Percentiles rank a stretch among this genome's conserved stretches.
phyloP scores from a whole-genome alignment of 2,888 invertebrate genomes.

The Drosophila rubida region DNA sequence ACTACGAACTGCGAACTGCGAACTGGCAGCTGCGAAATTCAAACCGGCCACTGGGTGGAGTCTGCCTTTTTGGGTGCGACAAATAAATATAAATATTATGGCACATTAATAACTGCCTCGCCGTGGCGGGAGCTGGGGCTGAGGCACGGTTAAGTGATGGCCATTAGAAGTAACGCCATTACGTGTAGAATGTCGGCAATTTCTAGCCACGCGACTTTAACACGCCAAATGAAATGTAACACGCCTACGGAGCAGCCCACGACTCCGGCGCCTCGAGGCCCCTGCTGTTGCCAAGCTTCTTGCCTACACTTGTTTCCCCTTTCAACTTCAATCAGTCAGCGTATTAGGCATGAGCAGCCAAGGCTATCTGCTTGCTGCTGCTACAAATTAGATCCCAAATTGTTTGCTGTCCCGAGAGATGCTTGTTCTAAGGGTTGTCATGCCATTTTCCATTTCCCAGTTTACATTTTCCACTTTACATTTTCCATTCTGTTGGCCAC shows the following conservation, averaged over 20 bases:
- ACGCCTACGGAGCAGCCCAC: constrained; percentile 38
- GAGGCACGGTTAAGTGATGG: constrained; percentile 30
- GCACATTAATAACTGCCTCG: constrained; percentile 62
- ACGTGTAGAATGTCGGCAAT: constrained; percentile 57
- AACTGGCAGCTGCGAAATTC: neutral
- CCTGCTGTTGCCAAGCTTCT: neutral
- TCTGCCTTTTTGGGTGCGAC: constrained; percentile 7
- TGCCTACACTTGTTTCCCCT: neutral
- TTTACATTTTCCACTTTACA: constrained; percentile 13
- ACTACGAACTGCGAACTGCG: constrained; percentile 7
- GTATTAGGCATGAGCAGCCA: constrained; percentile 12
- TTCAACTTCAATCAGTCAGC: constrained; percentile 40
- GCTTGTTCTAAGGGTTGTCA: constrained; percentile 17
- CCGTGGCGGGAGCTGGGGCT: neutral
- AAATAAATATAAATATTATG: constrained; percentile 57
- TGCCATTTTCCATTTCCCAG: constrained; percentile 5
- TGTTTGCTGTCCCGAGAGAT: constrained; percentile 18
- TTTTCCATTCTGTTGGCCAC: constrained; percentile 24
- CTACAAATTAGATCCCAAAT: constrained; percentile 55
- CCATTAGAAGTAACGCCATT: constrained; percentile 58
- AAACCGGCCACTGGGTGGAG: neutral
- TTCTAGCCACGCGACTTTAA: constrained; percentile 59
- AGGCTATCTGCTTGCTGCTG: constrained; percentile 35
- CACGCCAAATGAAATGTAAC: constrained; percentile 61
- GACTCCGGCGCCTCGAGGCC: neutral